A percentile compares a stretch with the other conserved stretches of the same genome.
These are phyloP conservation scores for Tyria jacobaeae DNA, from an alignment of 2,888 invertebrate species.

Conservation along the genomic window DNA sequence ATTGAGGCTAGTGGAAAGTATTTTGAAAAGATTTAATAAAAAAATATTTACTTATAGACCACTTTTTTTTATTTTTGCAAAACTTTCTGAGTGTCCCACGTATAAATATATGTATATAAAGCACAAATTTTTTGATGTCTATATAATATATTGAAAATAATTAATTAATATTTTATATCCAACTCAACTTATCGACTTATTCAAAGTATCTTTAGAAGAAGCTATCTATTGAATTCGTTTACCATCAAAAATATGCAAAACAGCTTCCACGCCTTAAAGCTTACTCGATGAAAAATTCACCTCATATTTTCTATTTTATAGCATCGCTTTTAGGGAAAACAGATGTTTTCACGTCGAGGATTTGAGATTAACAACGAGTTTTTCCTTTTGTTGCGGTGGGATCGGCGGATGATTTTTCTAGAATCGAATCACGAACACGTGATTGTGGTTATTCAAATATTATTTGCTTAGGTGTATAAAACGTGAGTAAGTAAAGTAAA, in stretches of 20 bases:
- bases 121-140: neutral
- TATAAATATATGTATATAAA: too few relatives aligned
- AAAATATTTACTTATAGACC: too few relatives aligned
- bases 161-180: neutral
- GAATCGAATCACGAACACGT: conserved; percentile 37
- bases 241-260: conserved; percentile 48
- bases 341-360: conserved; percentile 46
- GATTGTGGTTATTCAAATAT: conserved; percentile 40
- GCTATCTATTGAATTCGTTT: conserved; percentile 26
- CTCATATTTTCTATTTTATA: conserved; percentile 46
- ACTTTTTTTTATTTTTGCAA: neutral
- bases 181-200: neutral
- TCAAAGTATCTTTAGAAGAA: neutral
- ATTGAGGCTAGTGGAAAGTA: too few relatives aligned
- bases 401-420: conserved; percentile 34
- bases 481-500: conserved; percentile 14
- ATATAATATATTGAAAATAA: neutral
- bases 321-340: conserved; percentile 35
- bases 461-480: conserved; percentile 21
- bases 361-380: conserved; percentile 53
- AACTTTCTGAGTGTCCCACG: too few relatives aligned
- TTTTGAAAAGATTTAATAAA: too few relatives aligned
- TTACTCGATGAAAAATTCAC: conserved; percentile 38
- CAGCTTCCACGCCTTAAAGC: conserved; percentile 43
- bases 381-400: conserved; percentile 49